Conservation (phyloP, 1,140 invertebrate genomes). For the Drosophila nebulosa region DNA sequence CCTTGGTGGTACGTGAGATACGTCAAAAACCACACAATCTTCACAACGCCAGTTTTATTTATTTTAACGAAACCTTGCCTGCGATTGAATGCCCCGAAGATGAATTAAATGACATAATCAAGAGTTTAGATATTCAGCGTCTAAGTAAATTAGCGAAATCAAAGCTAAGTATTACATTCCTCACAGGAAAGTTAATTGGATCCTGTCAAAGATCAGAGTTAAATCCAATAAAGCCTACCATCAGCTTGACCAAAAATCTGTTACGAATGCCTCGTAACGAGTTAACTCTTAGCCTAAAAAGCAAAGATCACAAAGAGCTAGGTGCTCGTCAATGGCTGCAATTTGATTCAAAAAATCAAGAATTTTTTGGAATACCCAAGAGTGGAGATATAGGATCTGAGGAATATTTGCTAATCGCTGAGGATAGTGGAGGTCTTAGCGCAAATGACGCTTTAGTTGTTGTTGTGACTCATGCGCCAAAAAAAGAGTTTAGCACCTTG, state of each 20-base stretch:
- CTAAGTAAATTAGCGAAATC: conserved; percentile 84
- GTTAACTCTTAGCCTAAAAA: conserved; percentile 86
- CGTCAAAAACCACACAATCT: conserved; percentile 56
- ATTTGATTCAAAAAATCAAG: conserved; percentile 93
- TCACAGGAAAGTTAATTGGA: conserved; percentile 84
- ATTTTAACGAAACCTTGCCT: conserved; percentile 93
- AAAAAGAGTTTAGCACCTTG: conserved; percentile 84
- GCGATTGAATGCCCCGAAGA: conserved; percentile 88
- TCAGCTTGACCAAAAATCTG: conserved; percentile 84
- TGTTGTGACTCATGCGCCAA: conserved; percentile 84
- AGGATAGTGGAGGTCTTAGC: conserved; percentile 85
- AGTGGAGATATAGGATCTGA: conserved; percentile 85
- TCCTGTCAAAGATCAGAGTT: conserved; percentile 83
- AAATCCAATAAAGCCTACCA: conserved; percentile 81
- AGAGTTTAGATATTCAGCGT: conserved; percentile 73
- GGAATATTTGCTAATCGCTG: conserved; percentile 88
- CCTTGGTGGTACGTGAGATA: conserved; percentile 73
- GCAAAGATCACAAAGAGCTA: conserved; percentile 86
- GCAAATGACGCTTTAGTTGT: conserved; percentile 91
- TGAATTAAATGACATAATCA: conserved; percentile 86
- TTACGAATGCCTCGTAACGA: conserved; percentile 88
- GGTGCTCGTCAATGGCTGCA: conserved; percentile 91
- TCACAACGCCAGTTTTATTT: conserved; percentile 86
- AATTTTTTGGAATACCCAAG: conserved; percentile 93
- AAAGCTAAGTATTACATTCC: conserved; percentile 84